Percentiles rank a stretch among this genome's conserved stretches.
Conservation (phyloP, 2,113 vertebrate genomes). For the Chroicocephalus ridibundus region DNA sequence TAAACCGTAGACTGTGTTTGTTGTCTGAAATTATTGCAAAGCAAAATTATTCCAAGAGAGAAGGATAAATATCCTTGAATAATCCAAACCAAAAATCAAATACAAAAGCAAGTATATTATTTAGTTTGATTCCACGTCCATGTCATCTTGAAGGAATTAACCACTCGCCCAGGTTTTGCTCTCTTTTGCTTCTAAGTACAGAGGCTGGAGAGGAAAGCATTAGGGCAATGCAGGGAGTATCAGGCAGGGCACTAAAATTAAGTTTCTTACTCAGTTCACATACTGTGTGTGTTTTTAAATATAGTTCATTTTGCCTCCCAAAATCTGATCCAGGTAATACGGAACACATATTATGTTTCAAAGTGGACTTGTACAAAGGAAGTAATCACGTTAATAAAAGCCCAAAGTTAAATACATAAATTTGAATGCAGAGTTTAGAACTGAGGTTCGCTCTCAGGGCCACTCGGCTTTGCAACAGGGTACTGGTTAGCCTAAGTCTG, state of each 20-base stretch:
- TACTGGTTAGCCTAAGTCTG: not conserved
- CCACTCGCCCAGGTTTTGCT: not conserved
- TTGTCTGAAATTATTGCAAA: constrained; percentile 35
- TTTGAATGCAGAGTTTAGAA: not conserved
- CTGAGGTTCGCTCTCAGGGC: not conserved
- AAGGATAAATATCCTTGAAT: constrained; percentile 12
- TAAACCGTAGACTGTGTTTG: not conserved
- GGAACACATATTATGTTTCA: not conserved
- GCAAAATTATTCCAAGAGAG: not conserved
- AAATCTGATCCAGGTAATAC: not conserved
- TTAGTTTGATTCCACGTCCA: not conserved
- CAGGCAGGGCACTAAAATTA: not conserved
- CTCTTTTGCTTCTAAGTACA: not conserved
- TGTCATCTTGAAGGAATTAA: constrained; percentile 7
- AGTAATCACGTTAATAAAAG: not conserved
- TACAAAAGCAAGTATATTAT: constrained; percentile 1
- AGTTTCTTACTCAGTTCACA: not conserved
- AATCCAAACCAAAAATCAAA: constrained; percentile 29
- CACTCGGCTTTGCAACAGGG: not conserved
- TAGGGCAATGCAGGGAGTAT: not conserved
- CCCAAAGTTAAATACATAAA: not conserved
- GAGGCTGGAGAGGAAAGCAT: not conserved
- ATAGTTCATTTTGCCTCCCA: not conserved
- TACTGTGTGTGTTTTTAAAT: not conserved
- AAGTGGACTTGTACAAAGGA: not conserved